Evolutionary conservation across 2,113 vertebrate species (phyloP).

Genomic region (Mirounga angustirostris): DNA sequence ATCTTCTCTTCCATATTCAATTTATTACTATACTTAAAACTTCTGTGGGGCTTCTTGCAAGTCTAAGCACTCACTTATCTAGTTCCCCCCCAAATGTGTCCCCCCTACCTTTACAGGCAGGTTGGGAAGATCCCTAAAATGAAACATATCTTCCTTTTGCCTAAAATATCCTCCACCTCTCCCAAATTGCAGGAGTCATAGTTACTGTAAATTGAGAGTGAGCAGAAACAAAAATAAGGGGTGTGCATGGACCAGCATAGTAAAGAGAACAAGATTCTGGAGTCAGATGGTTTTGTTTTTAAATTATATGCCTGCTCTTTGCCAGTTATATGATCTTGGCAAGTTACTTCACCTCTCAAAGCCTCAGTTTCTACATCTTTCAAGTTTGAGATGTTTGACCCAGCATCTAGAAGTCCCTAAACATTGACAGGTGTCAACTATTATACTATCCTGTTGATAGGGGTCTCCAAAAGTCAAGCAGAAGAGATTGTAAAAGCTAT

Average conservation of each 20-base stretch:
- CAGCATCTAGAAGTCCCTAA: neutral
- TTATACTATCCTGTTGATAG: neutral
- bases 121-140: neutral
- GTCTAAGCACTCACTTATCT: neutral
- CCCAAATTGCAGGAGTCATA: neutral
- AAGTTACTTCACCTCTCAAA: slow-evolving; percentile 4
- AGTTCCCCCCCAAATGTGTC: neutral
- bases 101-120: neutral
- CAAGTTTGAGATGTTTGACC: slow-evolving; percentile 20
- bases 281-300: neutral
- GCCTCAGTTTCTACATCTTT: neutral
- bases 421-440: neutral
- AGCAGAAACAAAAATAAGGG: neutral
- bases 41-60: neutral
- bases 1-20: neutral
- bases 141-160: neutral
- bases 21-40: neutral
- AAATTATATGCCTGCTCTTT: neutral
- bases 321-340: neutral
- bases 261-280: neutral
- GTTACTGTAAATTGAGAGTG: neutral
- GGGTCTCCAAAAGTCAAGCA: neutral
- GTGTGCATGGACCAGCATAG: neutral
- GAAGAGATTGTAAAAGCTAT: neutral
- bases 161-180: neutral